Percentiles rank a stretch among this genome's conserved stretches.
Conservation (phyloP, 2,797 vertebrate genomes). For the Muscicapa comitata region DNA sequence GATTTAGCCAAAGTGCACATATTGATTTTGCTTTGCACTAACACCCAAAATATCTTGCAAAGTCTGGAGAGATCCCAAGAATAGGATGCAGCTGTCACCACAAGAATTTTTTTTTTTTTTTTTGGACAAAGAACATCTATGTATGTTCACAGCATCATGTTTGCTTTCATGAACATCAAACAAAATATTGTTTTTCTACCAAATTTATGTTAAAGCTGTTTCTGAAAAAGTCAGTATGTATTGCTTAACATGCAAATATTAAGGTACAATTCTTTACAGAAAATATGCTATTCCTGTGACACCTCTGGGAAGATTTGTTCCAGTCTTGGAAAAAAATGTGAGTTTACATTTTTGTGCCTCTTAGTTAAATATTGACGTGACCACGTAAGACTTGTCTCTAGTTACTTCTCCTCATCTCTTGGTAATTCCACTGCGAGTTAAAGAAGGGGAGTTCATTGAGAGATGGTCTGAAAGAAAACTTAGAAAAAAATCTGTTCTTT, state of each 20-base stretch:
- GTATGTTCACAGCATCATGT: not conserved
- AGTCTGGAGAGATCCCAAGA: not conserved
- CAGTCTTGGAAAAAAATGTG: fast-evolving
- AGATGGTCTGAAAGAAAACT: not conserved
- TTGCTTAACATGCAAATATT: not conserved
- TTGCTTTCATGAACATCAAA: not conserved
- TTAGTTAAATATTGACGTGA: not conserved
- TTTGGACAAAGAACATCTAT: not conserved
- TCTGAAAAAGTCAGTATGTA: not conserved
- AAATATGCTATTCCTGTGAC: not conserved
- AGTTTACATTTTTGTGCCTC: not conserved
- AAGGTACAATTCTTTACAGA: not conserved
- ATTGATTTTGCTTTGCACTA: not conserved
- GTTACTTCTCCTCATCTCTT: not conserved
- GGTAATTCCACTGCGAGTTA: not conserved
- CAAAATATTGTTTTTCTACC: not conserved
- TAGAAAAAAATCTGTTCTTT: not conserved
- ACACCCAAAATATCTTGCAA: not conserved
- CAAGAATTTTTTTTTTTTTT: not conserved
- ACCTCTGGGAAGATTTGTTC: not conserved
- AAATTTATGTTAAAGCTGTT: not conserved
- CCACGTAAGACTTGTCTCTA: not conserved
- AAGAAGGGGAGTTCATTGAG: not conserved
- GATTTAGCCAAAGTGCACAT: not conserved
- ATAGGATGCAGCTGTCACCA: not conserved